phyloP scores from a whole-genome alignment of 1,140 invertebrate species.

The Harpegnathos saltator region DNA sequence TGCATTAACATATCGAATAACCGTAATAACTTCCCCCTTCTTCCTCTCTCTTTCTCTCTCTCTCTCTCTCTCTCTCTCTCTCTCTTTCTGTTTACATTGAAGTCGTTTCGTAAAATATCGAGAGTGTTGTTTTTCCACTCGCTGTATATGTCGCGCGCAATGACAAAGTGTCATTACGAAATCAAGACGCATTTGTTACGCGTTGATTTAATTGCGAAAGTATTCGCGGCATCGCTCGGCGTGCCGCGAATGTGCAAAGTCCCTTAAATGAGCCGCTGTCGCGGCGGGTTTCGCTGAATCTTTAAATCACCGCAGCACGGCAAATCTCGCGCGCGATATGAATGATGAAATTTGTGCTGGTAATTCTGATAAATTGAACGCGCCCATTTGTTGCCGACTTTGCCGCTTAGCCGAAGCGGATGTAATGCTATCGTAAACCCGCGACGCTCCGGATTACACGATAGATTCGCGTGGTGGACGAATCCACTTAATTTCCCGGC shows the following conservation, averaged over 20 bases:
- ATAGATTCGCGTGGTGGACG: neutral
- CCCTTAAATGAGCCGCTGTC: neutral
- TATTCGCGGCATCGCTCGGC: neutral
- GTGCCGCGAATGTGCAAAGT: neutral
- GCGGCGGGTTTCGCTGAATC: neutral
- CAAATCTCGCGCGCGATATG: neutral
- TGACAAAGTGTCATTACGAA: neutral
- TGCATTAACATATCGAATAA: no score
- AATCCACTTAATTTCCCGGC: slow-evolving; percentile 40
- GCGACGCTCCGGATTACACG: neutral
- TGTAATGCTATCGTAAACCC: neutral
- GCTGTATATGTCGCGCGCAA: no score
- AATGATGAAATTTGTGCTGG: neutral
- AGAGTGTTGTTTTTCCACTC: no score
- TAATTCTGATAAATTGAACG: slow-evolving; percentile 4
- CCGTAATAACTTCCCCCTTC: no score
- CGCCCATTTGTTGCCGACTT: neutral
- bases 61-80: no score
- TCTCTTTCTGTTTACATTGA: no score
- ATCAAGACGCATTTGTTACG: neutral
- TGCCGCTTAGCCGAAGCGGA: neutral
- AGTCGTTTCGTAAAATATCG: no score
- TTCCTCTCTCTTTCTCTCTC: no score
- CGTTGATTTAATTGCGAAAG: neutral
- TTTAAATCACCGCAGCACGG: neutral